Evolutionary conservation across 2,797 vertebrate species (phyloP), one percentile per base, ranked within the genome.

Genomic region (Oreochromis grahami): DNA sequence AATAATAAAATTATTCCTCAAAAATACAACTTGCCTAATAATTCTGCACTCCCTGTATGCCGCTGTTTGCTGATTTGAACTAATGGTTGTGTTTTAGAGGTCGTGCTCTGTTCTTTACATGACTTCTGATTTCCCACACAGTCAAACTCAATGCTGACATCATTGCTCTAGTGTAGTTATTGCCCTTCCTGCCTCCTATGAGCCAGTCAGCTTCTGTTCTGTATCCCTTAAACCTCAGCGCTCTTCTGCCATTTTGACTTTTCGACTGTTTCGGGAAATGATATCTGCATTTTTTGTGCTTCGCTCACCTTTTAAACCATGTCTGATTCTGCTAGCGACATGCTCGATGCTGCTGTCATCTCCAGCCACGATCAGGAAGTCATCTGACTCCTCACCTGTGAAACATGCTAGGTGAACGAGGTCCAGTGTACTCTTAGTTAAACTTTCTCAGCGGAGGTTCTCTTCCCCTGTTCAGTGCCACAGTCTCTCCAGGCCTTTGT

Each of bases 121-220:
- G 5, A 15, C 36, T 15, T 1, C 63, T 0, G 3, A 1, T 43
- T 43, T 10, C n/a, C 21, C n/a, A 65, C 7, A 1, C 19, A 24
- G 63, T 65, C 60, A 15, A 15, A 24, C 1, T 68, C 36, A 43
- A 13, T 68, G 13, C n/a, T 43, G 38, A 43, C 8, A 24, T 68
- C 38, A 26, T 43, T 2, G n/a, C 7, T 68, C 14, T 68, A 24
- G 12, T 68, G 17, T 41, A 41, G 60, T 14, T 14, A 8, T 24
- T 15, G n/a, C 24, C n/a, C n/a, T 68, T 15, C 63, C 36, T 24
- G 5, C 13, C 36, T 13, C 41, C n/a, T 1, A 3, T 24, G 63
- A 68, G 36, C n/a, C 63, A 68, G 24, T 68, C 36, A 43, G 36
- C 41, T 24, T 24, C 63, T 68, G 36, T 24, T 68, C 36, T 68